These are phyloP conservation scores for Drosophila rubida DNA, from an alignment of 2,888 invertebrate genomes.

Conservation along the genomic window DNA sequence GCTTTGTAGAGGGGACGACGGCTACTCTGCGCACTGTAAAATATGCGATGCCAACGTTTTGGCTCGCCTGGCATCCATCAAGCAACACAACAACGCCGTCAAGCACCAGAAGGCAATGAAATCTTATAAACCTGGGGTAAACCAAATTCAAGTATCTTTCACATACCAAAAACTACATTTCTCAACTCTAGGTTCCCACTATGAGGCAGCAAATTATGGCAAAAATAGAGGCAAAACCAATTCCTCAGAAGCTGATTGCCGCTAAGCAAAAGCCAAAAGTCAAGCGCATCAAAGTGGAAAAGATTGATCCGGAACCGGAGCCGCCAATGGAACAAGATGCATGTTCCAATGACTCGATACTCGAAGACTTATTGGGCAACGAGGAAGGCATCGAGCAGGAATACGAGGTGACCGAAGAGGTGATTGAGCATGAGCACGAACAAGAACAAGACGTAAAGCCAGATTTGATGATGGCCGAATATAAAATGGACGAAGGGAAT, in stretches of 20 bases:
- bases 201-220: conserved; percentile 1
- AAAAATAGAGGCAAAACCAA: not conserved
- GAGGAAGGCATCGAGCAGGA: conserved; percentile 52
- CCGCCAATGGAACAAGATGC: conserved; percentile 19
- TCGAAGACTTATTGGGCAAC: conserved; percentile 56
- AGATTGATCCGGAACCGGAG: not conserved
- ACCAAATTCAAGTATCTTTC: not conserved
- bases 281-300: conserved; percentile 23
- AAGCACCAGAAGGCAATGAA: conserved; percentile 46
- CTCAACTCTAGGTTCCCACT: not conserved
- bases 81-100: conserved; percentile 61
- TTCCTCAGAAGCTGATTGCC: conserved; percentile 7
- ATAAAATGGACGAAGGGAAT: conserved; percentile 32
- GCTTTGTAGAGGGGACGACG: conserved; percentile 52
- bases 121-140: not conserved
- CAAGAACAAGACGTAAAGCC: conserved; percentile 26
- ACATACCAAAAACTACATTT: not conserved
- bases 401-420: conserved; percentile 42
- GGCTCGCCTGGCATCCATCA: conserved; percentile 65
- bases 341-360: conserved; percentile 65
- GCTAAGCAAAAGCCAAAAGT: conserved; percentile 36
- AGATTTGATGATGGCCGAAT: conserved; percentile 12
- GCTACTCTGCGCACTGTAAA: conserved; percentile 60
- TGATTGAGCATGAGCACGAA: not conserved
- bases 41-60: conserved; percentile 59